Evolutionary conservation across 1,140 invertebrate species (phyloP).

Genomic region (Diachasmimorpha longicaudata): DNA sequence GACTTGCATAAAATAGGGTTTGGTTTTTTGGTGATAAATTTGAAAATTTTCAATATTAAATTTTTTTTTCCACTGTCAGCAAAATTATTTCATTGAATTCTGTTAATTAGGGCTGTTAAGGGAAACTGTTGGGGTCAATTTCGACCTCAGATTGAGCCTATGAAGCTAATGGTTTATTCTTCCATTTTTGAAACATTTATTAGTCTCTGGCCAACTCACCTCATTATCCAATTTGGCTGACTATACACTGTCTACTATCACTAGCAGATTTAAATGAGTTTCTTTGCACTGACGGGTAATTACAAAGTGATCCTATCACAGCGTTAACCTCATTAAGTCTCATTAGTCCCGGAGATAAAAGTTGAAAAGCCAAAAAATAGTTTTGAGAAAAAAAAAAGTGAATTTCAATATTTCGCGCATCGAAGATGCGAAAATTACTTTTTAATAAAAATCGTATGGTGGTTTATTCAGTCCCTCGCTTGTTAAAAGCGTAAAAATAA

Average conservation of each 20-base stretch:
- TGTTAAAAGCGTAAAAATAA: no score
- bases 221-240: slow-evolving; percentile 3
- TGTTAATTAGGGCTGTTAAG: background rate
- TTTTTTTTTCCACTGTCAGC: background rate
- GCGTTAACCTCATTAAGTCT: background rate
- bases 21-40: background rate
- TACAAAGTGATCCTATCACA: background rate
- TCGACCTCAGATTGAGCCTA: no score
- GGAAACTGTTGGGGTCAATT: no score
- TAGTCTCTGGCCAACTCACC: background rate
- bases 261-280: background rate
- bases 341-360: background rate
- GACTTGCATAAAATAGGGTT: background rate
- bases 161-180: no score
- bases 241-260: background rate
- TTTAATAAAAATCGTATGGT: no score
- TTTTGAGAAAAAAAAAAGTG: no score
- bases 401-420: no score
- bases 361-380: background rate
- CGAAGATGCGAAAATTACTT: no score
- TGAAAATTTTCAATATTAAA: background rate
- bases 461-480: no score
- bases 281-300: background rate
- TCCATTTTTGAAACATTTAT: no score
- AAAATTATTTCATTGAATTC: background rate